A percentile compares a stretch with the other conserved stretches of the same genome.
phyloP scores from a whole-genome alignment of 30 jellyfish, hydroid and myxozoan genomes.

The Chrysaora quinquecirrha region DNA sequence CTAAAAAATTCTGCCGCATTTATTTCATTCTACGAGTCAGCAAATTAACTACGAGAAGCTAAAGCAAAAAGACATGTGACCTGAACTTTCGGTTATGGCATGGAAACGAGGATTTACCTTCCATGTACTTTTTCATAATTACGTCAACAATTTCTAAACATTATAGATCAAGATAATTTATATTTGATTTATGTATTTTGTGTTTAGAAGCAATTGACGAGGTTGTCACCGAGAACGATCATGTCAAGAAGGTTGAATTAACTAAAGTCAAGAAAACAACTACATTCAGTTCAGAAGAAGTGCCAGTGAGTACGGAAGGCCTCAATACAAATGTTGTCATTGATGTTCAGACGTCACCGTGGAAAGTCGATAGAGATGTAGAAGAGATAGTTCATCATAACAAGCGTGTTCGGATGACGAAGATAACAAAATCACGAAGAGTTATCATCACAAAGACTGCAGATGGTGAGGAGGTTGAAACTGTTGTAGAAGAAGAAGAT shows the following conservation, averaged over 20 bases:
- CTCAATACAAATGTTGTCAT: conserved; percentile 5
- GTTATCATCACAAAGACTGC: conserved; percentile 57
- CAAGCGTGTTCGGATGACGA: conserved; percentile 55
- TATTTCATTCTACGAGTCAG: no score
- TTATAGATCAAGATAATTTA: no score
- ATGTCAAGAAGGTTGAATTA: not conserved
- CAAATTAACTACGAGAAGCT: no score
- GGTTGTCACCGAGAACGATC: no score
- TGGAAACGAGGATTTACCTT: no score
- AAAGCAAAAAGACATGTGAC: no score
- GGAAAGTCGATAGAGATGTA: conserved; percentile 52
- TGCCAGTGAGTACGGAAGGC: not conserved
- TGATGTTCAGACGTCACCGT: conserved; percentile 61
- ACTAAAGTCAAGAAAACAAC: not conserved
- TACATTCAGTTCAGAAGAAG: not conserved
- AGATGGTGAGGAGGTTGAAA: conserved; percentile 64
- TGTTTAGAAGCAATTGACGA: no score
- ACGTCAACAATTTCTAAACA: no score
- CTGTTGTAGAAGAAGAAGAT: conserved; percentile 64
- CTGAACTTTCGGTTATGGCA: no score
- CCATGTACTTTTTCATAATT: no score
- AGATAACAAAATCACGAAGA: conserved; percentile 40
- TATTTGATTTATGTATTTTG: no score
- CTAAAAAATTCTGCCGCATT: no score
- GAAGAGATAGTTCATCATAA: conserved; percentile 53